phyloP scores from a whole-genome alignment of 2,888 invertebrate genomes.

The Nemurella pictetii region DNA sequence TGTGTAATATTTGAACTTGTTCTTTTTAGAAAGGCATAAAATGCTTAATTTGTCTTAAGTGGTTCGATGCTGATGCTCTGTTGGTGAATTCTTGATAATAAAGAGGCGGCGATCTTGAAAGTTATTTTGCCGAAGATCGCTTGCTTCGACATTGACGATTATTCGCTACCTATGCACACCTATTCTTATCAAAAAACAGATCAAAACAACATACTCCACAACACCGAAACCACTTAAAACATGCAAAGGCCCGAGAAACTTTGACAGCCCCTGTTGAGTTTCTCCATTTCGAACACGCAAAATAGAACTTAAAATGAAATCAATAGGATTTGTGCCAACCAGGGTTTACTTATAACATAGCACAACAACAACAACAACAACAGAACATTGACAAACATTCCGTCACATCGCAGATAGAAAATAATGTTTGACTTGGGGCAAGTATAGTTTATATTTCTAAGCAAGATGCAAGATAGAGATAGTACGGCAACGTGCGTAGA shows the following conservation, averaged over 20 bases:
- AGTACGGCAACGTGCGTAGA: neutral
- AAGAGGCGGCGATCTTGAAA: too few relatives aligned
- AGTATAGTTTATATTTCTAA: neutral
- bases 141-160: too few relatives aligned
- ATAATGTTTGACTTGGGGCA: neutral
- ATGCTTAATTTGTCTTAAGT: too few relatives aligned
- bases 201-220: too few relatives aligned
- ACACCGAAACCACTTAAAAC: neutral
- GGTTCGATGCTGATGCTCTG: too few relatives aligned
- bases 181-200: too few relatives aligned
- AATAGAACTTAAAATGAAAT: neutral
- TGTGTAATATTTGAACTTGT: too few relatives aligned
- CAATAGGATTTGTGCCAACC: neutral
- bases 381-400: neutral
- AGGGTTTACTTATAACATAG: neutral
- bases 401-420: neutral
- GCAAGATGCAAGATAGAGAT: slow-evolving; percentile 2
- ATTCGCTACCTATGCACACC: too few relatives aligned
- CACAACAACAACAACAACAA: neutral
- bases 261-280: neutral
- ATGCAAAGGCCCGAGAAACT: neutral
- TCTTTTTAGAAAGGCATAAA: too few relatives aligned
- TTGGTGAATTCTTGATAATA: too few relatives aligned
- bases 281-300: neutral
- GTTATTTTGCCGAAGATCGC: too few relatives aligned